Conservation (phyloP, 2,797 vertebrate species). For the Pyrocephalus nanus region DNA sequence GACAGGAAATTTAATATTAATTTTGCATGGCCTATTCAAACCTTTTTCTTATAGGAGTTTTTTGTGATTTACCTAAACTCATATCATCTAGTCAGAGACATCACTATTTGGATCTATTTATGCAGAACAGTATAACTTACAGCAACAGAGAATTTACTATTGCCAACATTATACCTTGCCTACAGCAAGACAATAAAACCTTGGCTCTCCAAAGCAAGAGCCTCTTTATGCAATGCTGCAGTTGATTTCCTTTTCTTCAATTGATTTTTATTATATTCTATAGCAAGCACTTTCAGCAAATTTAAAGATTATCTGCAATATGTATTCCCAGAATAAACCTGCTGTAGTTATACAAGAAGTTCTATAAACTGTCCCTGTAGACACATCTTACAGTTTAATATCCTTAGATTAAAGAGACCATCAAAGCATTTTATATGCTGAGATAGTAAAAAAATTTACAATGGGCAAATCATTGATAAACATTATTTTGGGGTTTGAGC, state of each 20-base stretch:
- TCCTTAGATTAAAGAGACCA: neutral
- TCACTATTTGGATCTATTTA: constrained; percentile 12
- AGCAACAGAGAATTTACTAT: neutral
- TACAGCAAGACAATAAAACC: constrained; percentile 58
- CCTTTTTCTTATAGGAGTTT: neutral
- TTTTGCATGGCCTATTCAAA: constrained; percentile 59
- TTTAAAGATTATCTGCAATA: constrained; percentile 61
- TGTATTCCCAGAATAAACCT: constrained; percentile 46
- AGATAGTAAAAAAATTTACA: constrained; percentile 1
- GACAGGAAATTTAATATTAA: constrained; percentile 71
- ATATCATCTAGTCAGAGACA: constrained; percentile 2
- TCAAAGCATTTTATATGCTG: neutral
- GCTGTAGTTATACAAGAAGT: neutral
- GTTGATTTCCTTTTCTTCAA: constrained; percentile 63
- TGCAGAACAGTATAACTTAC: neutral
- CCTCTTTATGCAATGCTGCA: constrained; percentile 36
- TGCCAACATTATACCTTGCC: constrained; percentile 34
- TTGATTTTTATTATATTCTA: constrained; percentile 63
- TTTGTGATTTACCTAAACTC: constrained; percentile 44
- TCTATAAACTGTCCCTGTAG: constrained; percentile 30
- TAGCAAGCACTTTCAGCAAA: constrained; percentile 46
- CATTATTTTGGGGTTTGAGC: neutral
- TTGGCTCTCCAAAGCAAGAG: constrained; percentile 16
- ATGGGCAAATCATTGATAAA: neutral
- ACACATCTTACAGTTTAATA: constrained; percentile 22